A percentile compares a stretch with the other conserved stretches of the same genome.
Conservation (phyloP, 2,113 vertebrate species). For the Physeter macrocephalus region DNA sequence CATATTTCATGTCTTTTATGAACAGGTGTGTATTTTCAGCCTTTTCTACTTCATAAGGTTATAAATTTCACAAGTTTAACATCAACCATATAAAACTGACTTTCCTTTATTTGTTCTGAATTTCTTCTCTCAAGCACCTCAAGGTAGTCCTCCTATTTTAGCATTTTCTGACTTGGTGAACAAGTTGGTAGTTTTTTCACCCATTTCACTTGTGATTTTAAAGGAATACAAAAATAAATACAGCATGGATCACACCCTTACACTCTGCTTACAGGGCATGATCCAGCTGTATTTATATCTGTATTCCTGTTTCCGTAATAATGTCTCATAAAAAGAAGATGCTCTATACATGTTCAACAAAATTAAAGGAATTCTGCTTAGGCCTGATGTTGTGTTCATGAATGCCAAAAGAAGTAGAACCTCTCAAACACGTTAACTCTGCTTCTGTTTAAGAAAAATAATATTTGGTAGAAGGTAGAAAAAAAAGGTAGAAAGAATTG, state of each 20-base stretch:
- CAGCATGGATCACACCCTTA: not conserved
- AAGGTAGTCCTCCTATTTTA: not conserved
- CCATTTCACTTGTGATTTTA: not conserved
- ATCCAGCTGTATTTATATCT: not conserved
- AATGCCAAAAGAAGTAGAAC: not conserved
- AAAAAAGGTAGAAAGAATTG: not conserved
- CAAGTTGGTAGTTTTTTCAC: not conserved
- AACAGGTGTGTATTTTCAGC: not conserved
- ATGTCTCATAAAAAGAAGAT: conserved; percentile 15
- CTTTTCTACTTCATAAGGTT: not conserved
- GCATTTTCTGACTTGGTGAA: not conserved
- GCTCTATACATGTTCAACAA: not conserved
- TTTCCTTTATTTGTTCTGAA: not conserved
- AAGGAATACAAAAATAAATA: conserved; percentile 29
- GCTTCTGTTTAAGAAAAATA: not conserved
- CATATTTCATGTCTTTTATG: not conserved
- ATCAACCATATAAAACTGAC: not conserved
- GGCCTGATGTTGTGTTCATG: not conserved
- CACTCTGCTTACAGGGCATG: not conserved
- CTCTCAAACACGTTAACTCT: not conserved
- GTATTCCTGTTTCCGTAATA: not conserved
- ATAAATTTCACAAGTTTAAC: not conserved
- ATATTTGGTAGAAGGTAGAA: no score
- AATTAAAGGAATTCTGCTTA: conserved; percentile 7
- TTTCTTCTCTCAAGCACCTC: not conserved